phyloP scores from a whole-genome alignment of 2,797 vertebrate species.

The Florisuga fusca region DNA sequence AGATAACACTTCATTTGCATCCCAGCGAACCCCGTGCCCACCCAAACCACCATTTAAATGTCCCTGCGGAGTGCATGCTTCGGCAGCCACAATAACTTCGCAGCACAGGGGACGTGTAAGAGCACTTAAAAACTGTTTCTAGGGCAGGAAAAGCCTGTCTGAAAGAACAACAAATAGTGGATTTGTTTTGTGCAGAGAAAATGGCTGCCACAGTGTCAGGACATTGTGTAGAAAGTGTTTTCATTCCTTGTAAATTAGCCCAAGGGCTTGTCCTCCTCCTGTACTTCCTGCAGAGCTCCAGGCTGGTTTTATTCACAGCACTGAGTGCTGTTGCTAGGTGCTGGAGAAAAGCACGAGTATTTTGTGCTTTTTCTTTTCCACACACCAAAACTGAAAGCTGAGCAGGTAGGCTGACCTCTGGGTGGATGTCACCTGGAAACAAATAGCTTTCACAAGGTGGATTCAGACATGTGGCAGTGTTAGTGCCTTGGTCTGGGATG shows the following conservation, averaged over 20 bases:
- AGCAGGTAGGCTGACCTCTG: neutral
- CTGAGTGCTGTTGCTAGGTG: neutral
- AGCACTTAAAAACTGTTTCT: neutral
- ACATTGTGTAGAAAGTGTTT: slow-evolving; percentile 61
- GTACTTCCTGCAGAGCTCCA: neutral
- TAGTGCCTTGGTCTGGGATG: neutral
- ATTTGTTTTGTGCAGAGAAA: slow-evolving; percentile 66
- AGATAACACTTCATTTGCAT: rapidly evolving
- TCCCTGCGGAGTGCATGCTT: neutral
- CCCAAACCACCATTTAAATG: neutral
- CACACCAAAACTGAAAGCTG: neutral
- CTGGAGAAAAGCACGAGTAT: neutral
- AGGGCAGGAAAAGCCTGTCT: slow-evolving; percentile 6
- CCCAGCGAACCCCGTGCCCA: neutral
- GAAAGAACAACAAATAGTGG: slow-evolving; percentile 16
- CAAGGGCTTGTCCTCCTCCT: slow-evolving; percentile 43
- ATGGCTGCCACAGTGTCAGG: slow-evolving; percentile 59
- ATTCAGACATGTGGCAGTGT: neutral
- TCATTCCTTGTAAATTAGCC: slow-evolving; percentile 68
- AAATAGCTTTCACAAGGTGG: neutral
- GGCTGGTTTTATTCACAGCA: neutral
- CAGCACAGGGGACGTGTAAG: neutral
- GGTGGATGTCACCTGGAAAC: neutral
- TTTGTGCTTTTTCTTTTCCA: neutral
- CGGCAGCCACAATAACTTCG: neutral